These are phyloP conservation scores for Eucidaris tribuloides DNA, from an alignment of 35 echinoderm and acorn worm genomes.

Conservation along the genomic window DNA sequence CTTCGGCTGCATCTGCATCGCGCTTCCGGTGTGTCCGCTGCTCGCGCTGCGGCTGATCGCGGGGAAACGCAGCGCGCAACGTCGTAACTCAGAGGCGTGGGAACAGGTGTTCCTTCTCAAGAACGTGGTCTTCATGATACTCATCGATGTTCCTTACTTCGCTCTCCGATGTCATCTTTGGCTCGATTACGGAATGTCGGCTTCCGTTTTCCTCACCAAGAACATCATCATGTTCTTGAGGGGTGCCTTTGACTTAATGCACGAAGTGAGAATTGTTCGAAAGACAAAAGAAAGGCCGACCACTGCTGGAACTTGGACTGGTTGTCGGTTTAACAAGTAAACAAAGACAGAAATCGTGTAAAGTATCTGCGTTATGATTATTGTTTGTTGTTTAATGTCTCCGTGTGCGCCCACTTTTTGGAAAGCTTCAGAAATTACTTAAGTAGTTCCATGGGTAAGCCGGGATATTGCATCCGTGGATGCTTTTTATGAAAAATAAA, in stretches of 20 bases:
- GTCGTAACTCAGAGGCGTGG: slow-evolving; percentile 21
- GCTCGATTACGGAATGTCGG: slow-evolving; percentile 44
- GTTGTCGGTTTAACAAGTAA: slow-evolving; percentile 60
- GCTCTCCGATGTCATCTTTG: slow-evolving; percentile 79
- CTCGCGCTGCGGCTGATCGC: slow-evolving; percentile 61
- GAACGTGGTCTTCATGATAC: slow-evolving; percentile 56
- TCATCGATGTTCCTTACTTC: slow-evolving; percentile 83
- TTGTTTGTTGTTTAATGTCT: too few species aligned
- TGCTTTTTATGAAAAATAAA: too few species aligned
- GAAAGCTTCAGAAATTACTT: too few species aligned
- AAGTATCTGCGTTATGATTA: too few species aligned
- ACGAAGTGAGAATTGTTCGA: slow-evolving; percentile 43
- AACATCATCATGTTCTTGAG: slow-evolving; percentile 86
- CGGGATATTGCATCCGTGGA: too few species aligned
- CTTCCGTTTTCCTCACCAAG: slow-evolving; percentile 81
- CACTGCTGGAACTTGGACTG: slow-evolving; percentile 63
- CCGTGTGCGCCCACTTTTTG: too few species aligned
- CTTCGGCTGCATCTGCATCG: slow-evolving; percentile 76
- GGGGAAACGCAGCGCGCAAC: slow-evolving; percentile 15
- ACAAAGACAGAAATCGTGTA: too few species aligned
- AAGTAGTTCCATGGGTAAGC: too few species aligned
- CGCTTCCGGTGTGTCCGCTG: slow-evolving; percentile 69
- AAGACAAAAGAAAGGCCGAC: slow-evolving; percentile 47
- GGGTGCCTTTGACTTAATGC: slow-evolving; percentile 53
- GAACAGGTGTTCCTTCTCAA: slow-evolving; percentile 60